Conservation (phyloP, 2,888 invertebrate genomes). For the Osmoderma eremita region DNA sequence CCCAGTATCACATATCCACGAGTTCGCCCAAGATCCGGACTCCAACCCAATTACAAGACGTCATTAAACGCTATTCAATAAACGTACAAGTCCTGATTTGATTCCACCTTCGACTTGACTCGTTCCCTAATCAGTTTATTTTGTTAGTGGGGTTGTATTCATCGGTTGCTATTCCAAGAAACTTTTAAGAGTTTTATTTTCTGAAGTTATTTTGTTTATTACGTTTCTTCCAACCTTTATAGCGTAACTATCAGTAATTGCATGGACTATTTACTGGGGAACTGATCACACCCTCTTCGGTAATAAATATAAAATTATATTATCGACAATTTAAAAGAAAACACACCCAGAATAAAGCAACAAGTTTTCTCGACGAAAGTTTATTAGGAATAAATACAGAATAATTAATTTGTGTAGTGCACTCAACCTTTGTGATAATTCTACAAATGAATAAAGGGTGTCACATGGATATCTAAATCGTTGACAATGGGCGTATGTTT, state of each 20-base stretch:
- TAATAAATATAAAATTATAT: too few species aligned
- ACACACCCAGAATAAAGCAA: too few species aligned
- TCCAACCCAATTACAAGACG: constrained; percentile 50
- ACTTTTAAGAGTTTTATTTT: constrained; percentile 21
- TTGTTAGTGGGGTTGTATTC: constrained; percentile 35
- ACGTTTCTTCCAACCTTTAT: not conserved
- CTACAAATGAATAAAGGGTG: too few species aligned
- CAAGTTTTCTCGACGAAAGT: too few species aligned
- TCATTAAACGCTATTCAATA: constrained; percentile 56
- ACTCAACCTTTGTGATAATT: too few species aligned
- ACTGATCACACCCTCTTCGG: too few species aligned
- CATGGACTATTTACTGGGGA: too few species aligned
- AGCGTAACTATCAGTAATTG: too few species aligned
- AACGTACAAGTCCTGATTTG: constrained; percentile 46
- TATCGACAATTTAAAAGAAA: too few species aligned
- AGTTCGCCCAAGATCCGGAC: constrained; percentile 36
- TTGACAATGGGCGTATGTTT: not conserved
- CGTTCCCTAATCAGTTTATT: constrained; percentile 40
- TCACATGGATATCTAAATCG: constrained; percentile 2
- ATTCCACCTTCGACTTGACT: constrained; percentile 35
- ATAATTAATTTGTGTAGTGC: too few species aligned
- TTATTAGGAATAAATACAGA: too few species aligned
- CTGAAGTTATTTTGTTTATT: constrained; percentile 25
- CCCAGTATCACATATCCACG: constrained; percentile 41
- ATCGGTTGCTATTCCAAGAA: not conserved